A percentile compares a stretch with the other conserved stretches of the same genome.
Conservation (phyloP, 2,797 vertebrate species). For the Tapirus indicus region DNA sequence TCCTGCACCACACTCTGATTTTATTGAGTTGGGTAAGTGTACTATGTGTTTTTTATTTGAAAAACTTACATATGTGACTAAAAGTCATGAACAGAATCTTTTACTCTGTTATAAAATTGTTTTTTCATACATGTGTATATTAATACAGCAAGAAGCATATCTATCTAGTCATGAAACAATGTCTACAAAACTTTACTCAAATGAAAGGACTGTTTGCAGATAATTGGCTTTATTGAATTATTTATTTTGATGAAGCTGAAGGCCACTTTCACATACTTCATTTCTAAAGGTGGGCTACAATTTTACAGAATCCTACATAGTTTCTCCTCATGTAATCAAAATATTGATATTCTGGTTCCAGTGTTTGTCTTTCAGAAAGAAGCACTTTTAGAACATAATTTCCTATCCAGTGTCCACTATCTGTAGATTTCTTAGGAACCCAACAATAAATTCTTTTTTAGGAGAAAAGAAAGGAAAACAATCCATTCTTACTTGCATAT, state of each 20-base stretch:
- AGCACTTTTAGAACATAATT: slow-evolving; percentile 70
- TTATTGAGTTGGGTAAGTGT: slow-evolving; percentile 70
- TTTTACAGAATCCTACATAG: slow-evolving; percentile 77
- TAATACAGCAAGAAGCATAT: slow-evolving; percentile 82
- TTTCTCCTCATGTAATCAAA: slow-evolving; percentile 62
- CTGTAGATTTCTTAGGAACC: slow-evolving; percentile 73
- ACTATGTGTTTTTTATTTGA: slow-evolving; percentile 70
- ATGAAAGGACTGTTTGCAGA: slow-evolving; percentile 70
- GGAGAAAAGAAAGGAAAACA: slow-evolving; percentile 66
- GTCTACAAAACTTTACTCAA: slow-evolving; percentile 84
- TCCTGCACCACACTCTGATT: slow-evolving; percentile 21
- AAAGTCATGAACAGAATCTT: slow-evolving; percentile 80
- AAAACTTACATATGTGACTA: slow-evolving; percentile 85
- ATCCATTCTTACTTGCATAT: slow-evolving; percentile 81
- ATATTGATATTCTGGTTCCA: slow-evolving; percentile 51
- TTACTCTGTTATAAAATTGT: slow-evolving; percentile 84
- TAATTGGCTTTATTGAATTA: slow-evolving; percentile 73
- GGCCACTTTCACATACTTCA: slow-evolving; percentile 86
- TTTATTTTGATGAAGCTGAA: slow-evolving; percentile 86
- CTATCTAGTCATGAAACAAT: slow-evolving; percentile 80
- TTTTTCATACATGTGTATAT: slow-evolving; percentile 71
- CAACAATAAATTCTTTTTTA: slow-evolving; percentile 70
- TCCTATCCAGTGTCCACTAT: slow-evolving; percentile 60
- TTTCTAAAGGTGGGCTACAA: slow-evolving; percentile 79
- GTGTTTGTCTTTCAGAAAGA: slow-evolving; percentile 72